phyloP scores from a whole-genome alignment of 1,140 invertebrate species.

The Chironomus tepperi region DNA sequence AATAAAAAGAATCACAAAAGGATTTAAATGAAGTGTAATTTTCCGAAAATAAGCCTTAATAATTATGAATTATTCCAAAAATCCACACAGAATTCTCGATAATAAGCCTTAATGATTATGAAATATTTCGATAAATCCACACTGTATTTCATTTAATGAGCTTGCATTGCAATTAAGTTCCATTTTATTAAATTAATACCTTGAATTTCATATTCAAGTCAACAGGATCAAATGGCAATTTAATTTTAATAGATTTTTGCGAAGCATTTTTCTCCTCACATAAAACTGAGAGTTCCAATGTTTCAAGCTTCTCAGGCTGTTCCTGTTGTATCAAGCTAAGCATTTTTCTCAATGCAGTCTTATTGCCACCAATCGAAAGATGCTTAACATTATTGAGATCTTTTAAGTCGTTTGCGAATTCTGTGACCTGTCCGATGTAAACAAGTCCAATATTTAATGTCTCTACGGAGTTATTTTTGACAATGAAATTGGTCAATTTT shows the following conservation, averaged over 20 bases:
- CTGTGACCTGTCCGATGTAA: neutral
- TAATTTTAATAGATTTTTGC: neutral
- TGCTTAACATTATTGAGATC: neutral
- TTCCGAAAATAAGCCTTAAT: no score
- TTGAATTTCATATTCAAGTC: neutral
- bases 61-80: no score
- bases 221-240: neutral
- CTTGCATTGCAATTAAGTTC: no score
- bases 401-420: neutral
- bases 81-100: no score
- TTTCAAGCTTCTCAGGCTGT: neutral
- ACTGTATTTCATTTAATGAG: no score
- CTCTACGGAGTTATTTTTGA: neutral
- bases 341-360: neutral
- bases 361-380: neutral
- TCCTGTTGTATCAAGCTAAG: neutral
- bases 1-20: no score
- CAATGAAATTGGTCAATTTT: neutral
- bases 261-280: neutral
- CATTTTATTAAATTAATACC: neutral
- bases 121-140: no score
- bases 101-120: no score
- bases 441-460: neutral
- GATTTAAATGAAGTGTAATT: no score
- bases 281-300: neutral